A percentile compares a stretch with the other conserved stretches of the same genome.
Evolutionary conservation across 2,888 invertebrate genomes (phyloP).

Genomic region (Mimachlamys varia): DNA sequence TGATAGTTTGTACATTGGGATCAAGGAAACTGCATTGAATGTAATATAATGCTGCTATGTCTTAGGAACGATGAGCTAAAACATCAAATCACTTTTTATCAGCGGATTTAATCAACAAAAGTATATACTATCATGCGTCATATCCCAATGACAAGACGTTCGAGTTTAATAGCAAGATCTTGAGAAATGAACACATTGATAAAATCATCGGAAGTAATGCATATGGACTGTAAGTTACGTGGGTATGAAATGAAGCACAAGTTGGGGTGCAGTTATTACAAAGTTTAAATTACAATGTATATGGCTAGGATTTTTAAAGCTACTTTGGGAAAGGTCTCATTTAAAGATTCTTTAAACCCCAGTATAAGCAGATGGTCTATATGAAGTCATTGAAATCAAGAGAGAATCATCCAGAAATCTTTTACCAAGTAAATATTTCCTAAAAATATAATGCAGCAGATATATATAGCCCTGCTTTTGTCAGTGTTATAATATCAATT

Average conservation of each 20-base stretch:
- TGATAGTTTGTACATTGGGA: neutral
- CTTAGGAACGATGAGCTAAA: neutral
- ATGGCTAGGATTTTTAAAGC: too few relatives aligned
- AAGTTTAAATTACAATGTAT: too few relatives aligned
- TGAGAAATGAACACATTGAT: neutral
- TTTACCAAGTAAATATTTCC: neutral
- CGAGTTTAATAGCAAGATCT: neutral
- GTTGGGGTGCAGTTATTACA: neutral
- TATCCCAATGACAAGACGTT: neutral
- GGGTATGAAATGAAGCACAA: neutral
- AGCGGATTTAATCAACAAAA: neutral
- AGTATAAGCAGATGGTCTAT: neutral
- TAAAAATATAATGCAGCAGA: slow-evolving; percentile 5
- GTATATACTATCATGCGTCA: neutral
- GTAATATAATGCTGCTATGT: neutral
- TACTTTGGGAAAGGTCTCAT: too few relatives aligned
- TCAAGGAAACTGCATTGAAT: neutral
- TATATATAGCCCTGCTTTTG: slow-evolving; percentile 20
- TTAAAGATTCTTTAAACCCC: too few relatives aligned
- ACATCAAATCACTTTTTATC: neutral
- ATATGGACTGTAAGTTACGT: neutral
- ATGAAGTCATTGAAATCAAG: neutral
- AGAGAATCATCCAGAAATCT: neutral
- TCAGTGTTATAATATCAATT: neutral
- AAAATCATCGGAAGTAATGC: neutral